These are phyloP conservation scores for Pangasius larnaudii DNA, from an alignment of 2,797 vertebrate species.

Conservation along the genomic window DNA sequence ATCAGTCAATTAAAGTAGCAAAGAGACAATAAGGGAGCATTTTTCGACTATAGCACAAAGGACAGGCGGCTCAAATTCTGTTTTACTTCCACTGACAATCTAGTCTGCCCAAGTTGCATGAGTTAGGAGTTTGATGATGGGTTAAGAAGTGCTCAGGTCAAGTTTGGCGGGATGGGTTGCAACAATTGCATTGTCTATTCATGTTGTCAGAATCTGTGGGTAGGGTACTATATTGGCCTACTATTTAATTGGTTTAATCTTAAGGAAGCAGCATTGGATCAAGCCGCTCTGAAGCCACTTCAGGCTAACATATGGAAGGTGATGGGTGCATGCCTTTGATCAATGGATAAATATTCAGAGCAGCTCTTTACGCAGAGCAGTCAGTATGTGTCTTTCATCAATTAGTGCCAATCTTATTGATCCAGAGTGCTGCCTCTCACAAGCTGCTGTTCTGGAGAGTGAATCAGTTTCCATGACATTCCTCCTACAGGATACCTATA, in stretches of 20 bases:
- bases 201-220: background rate
- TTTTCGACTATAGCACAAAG: background rate
- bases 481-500: slow-evolving; percentile 52
- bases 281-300: slow-evolving; percentile 41
- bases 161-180: background rate
- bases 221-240: background rate
- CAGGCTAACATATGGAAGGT: slow-evolving; percentile 64
- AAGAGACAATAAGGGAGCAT: background rate
- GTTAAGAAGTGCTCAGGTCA: background rate
- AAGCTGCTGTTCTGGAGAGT: slow-evolving; percentile 63
- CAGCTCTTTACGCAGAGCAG: slow-evolving; percentile 61
- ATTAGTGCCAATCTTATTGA: slow-evolving; percentile 71
- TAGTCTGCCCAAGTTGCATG: background rate
- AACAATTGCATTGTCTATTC: background rate
- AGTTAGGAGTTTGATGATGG: background rate
- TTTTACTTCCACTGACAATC: background rate
- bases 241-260: background rate
- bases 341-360: slow-evolving; percentile 67
- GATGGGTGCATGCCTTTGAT: slow-evolving; percentile 66
- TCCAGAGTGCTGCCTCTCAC: slow-evolving; percentile 59
- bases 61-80: background rate
- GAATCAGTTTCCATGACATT: slow-evolving; percentile 59
- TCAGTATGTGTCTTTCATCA: slow-evolving; percentile 71
- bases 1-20: background rate
- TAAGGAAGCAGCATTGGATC: background rate